These are phyloP conservation scores for Lepidocyrtinus sp. DNA, from an alignment of 2,888 invertebrate genomes.

Conservation along the genomic window DNA sequence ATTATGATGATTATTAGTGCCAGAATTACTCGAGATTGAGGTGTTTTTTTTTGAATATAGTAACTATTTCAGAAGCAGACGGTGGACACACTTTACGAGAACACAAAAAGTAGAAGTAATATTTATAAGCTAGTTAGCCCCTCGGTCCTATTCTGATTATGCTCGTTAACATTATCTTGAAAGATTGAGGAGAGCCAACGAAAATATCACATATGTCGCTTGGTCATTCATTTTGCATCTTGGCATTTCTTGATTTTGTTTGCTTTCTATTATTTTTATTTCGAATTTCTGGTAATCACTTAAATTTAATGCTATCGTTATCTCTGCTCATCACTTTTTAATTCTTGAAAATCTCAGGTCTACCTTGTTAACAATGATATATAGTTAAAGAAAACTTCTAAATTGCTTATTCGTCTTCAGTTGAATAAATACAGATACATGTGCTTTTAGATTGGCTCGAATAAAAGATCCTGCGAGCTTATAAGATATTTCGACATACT, in stretches of 20 bases:
- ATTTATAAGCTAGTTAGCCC: background rate
- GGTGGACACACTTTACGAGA: too few species aligned
- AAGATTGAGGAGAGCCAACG: background rate
- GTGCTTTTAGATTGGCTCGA: background rate
- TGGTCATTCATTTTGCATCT: background rate
- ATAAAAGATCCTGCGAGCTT: too few species aligned
- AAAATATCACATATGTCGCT: background rate
- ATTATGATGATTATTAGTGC: constrained; percentile 15
- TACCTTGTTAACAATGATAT: background rate
- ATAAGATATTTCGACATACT: too few species aligned
- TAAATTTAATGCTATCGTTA: background rate
- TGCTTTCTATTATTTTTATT: constrained; percentile 6
- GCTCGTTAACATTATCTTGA: background rate
- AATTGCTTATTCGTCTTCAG: background rate
- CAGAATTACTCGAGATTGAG: constrained; percentile 8
- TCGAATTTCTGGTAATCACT: background rate
- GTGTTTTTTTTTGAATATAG: background rate
- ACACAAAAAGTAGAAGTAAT: too few species aligned
- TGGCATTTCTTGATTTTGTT: background rate
- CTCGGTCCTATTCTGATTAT: background rate
- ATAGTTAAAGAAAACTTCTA: background rate
- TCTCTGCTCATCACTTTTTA: background rate
- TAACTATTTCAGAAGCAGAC: background rate
- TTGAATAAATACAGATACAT: background rate
- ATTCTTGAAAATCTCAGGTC: background rate